A percentile compares a stretch with the other conserved stretches of the same genome.
phyloP scores from a whole-genome alignment of 2,113 vertebrate species.

The Chaenogobius annularis region DNA sequence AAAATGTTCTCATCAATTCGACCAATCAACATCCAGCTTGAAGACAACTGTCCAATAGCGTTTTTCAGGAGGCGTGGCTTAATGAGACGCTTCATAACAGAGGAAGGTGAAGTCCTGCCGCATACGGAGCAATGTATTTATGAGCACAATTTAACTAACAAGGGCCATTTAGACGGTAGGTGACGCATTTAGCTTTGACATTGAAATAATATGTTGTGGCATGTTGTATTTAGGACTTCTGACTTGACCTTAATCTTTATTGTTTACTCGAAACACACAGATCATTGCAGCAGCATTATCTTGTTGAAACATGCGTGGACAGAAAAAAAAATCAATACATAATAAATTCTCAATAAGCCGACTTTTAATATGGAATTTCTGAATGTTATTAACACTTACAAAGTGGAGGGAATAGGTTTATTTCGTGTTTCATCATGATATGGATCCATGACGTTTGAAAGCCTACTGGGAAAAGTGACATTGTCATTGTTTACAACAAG shows the following conservation, averaged over 20 bases:
- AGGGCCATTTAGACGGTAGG: constrained; percentile 29
- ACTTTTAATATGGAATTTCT: too few species aligned
- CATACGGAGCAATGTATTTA: fast-evolving
- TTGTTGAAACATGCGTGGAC: not conserved
- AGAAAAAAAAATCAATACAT: not conserved
- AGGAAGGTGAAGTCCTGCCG: not conserved
- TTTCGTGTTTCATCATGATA: too few species aligned
- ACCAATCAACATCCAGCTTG: not conserved
- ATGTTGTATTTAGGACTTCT: not conserved
- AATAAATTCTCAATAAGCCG: not conserved
- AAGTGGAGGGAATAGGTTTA: too few species aligned
- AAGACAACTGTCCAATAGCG: constrained; percentile 45
- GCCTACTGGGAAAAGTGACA: too few species aligned
- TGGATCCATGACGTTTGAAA: too few species aligned
- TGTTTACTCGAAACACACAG: not conserved
- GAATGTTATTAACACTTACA: too few species aligned
- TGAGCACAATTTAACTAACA: not conserved
- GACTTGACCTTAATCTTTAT: not conserved
- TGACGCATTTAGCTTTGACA: not conserved
- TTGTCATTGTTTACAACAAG: too few species aligned
- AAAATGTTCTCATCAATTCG: constrained; percentile 4
- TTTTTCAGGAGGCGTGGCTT: not conserved
- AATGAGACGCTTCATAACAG: not conserved
- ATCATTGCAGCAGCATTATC: not conserved
- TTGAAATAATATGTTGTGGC: not conserved